Evolutionary conservation across 2,888 invertebrate genomes (phyloP).

Genomic region (Ophonus ardosiacus): DNA sequence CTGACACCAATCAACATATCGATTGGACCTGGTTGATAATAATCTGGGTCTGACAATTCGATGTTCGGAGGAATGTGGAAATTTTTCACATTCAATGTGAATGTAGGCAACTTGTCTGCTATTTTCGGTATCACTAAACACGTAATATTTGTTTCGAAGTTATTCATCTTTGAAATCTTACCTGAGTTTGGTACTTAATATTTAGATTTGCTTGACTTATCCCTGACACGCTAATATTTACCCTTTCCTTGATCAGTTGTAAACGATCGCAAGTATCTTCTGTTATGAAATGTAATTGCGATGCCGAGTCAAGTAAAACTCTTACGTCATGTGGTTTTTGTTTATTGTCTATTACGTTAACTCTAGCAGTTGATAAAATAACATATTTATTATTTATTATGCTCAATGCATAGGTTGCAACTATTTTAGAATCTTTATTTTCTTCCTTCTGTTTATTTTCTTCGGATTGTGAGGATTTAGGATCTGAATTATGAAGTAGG

Average conservation of each 20-base stretch:
- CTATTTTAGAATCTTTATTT: not conserved
- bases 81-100: not conserved
- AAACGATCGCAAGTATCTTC: not conserved
- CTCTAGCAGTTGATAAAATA: constrained; percentile 18
- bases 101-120: constrained; percentile 5
- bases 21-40: constrained; percentile 35
- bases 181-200: not conserved
- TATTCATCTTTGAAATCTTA: constrained; percentile 8
- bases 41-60: constrained; percentile 30
- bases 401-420: not conserved
- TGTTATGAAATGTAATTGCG: constrained; percentile 30
- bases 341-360: not conserved
- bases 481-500: not conserved
- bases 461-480: not conserved
- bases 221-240: not conserved
- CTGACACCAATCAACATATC: constrained; percentile 40
- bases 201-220: constrained; percentile 12
- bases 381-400: not conserved
- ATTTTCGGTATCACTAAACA: constrained; percentile 7
- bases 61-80: constrained; percentile 37
- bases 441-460: too few relatives aligned
- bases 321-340: not conserved
- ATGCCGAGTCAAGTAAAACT: constrained; percentile 15
- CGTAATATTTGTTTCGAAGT: not conserved
- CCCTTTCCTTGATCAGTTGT: not conserved